Percentiles rank a stretch among this genome's conserved stretches.
Evolutionary conservation across 2,888 invertebrate genomes (phyloP).

Genomic region (Drosophila phalerata): DNA sequence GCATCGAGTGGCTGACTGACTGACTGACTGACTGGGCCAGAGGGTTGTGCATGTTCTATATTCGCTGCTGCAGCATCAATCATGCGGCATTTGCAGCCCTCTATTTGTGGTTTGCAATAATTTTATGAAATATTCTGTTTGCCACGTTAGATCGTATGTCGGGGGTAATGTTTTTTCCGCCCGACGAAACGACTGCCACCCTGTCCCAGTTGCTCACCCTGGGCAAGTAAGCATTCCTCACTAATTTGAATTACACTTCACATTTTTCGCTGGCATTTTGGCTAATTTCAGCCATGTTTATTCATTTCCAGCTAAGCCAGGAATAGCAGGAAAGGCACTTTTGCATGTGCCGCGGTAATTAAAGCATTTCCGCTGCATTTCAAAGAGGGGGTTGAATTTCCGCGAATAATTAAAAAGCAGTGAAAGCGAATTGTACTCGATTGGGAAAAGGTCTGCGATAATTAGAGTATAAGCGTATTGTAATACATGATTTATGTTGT

Average conservation of each 20-base stretch:
- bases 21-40: not conserved
- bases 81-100: constrained; percentile 54
- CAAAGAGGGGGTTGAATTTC: constrained; percentile 29
- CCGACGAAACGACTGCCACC: not conserved
- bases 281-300: constrained; percentile 59
- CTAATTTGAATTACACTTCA: constrained; percentile 56
- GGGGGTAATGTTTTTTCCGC: not conserved
- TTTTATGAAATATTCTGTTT: constrained; percentile 68
- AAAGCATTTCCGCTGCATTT: constrained; percentile 64
- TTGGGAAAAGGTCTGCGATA: not conserved
- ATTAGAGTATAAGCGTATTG: not conserved
- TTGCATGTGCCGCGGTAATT: constrained; percentile 67
- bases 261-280: constrained; percentile 56
- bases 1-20: constrained; percentile 12
- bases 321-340: constrained; percentile 18
- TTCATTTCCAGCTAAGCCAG: constrained; percentile 36
- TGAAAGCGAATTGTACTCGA: not conserved
- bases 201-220: constrained; percentile 6
- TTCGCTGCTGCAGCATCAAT: constrained; percentile 59
- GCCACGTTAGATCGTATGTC: constrained; percentile 36
- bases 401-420: constrained; percentile 23
- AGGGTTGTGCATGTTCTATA: not conserved
- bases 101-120: constrained; percentile 53
- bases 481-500: constrained; percentile 7
- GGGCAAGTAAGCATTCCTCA: constrained; percentile 15